A percentile compares a stretch with the other conserved stretches of the same genome.
phyloP scores from a whole-genome alignment of 2,888 invertebrate species.

The Ephialtes manifestator region DNA sequence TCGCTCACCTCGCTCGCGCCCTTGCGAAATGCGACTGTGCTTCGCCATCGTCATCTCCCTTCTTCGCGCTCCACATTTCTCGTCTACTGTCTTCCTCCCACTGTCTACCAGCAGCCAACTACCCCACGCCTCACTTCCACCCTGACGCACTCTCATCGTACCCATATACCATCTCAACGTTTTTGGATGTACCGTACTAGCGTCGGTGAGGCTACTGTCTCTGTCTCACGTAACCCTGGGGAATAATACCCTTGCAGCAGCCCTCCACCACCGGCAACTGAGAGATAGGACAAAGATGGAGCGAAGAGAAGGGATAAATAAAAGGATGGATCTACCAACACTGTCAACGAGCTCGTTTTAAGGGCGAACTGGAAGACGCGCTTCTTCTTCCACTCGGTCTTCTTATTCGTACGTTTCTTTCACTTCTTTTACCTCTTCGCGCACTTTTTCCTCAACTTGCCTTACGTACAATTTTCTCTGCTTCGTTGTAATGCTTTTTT shows the following conservation, averaged over 20 bases:
- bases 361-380: conserved; percentile 14
- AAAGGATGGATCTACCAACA: not conserved
- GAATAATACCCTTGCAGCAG: conserved; percentile 79
- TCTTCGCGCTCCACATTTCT: conserved; percentile 61
- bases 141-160: conserved; percentile 46
- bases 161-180: conserved; percentile 36
- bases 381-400: conserved; percentile 26
- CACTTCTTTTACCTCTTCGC: not conserved
- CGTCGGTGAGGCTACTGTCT: conserved; percentile 28
- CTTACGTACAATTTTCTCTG: conserved; percentile 3
- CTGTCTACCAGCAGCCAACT: conserved; percentile 13
- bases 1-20: conserved; percentile 70
- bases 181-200: not conserved
- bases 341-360: conserved; percentile 25
- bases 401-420: not conserved
- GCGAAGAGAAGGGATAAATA: not conserved
- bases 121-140: conserved; percentile 36
- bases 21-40: conserved; percentile 36
- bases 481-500: not conserved
- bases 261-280: conserved; percentile 59
- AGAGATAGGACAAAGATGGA: conserved; percentile 44
- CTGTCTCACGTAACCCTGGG: conserved; percentile 69
- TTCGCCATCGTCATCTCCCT: conserved; percentile 33
- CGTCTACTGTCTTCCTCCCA: conserved; percentile 46
- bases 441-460: not conserved